Conservation (phyloP, 2,797 vertebrate genomes). For the Karalla daura region DNA sequence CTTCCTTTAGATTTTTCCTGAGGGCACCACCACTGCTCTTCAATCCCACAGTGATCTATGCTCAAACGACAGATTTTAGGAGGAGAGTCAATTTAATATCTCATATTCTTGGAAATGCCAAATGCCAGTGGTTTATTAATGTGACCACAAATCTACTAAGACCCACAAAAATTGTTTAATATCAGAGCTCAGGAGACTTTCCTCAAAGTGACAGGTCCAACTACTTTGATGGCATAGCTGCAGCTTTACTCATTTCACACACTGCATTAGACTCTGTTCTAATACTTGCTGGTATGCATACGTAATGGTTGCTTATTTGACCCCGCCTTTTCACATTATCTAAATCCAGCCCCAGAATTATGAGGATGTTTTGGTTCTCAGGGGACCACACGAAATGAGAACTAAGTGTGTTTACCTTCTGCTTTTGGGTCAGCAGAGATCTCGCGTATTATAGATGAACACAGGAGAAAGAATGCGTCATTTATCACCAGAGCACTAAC, state of each 20-base stretch:
- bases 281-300: slow-evolving; percentile 34
- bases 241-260: slow-evolving; percentile 32
- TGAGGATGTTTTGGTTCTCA: slow-evolving; percentile 57
- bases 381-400: slow-evolving; percentile 58
- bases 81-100: background rate
- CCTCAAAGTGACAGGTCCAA: background rate
- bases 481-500: slow-evolving; percentile 64
- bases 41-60: background rate
- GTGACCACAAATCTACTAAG: background rate
- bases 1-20: background rate
- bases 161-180: background rate
- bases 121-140: background rate
- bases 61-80: background rate
- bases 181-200: background rate
- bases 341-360: slow-evolving; percentile 36
- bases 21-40: background rate
- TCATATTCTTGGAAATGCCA: background rate
- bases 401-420: slow-evolving; percentile 65
- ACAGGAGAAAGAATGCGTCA: slow-evolving; percentile 57
- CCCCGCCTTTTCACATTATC: slow-evolving; percentile 34
- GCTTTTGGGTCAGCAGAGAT: slow-evolving; percentile 36
- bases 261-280: slow-evolving; percentile 22
- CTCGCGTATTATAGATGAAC: slow-evolving; percentile 29
- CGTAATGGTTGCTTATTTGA: slow-evolving; percentile 38
- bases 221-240: slow-evolving; percentile 22